Conservation (phyloP, 2,113 vertebrate genomes). For the Henicopernis longicauda region DNA sequence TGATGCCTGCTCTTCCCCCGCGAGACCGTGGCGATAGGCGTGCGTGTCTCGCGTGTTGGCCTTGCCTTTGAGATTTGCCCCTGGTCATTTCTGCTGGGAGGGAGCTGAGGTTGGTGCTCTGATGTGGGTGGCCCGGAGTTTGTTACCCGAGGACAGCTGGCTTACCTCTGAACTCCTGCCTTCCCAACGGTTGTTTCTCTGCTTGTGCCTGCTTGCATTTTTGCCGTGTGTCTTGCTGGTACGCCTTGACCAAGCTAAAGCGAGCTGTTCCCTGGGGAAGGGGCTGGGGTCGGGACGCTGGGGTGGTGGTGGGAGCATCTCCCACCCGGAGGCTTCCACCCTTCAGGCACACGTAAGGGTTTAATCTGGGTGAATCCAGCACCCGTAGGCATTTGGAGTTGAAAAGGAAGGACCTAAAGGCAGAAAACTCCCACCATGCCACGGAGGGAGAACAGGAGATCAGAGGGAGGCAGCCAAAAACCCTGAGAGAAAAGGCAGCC, state of each 20-base stretch:
- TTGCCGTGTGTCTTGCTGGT: background rate
- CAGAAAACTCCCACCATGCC: background rate
- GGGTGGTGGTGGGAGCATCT: background rate
- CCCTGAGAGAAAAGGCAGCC: background rate
- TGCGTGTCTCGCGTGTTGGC: background rate
- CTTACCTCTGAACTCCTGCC: slow-evolving; percentile 60
- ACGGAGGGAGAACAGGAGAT: background rate
- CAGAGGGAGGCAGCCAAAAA: background rate
- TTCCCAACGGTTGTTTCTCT: slow-evolving; percentile 24
- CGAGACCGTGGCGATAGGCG: background rate
- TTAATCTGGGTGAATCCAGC: background rate
- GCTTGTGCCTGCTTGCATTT: slow-evolving; percentile 54
- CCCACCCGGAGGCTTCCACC: background rate
- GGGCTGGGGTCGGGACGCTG: fast-evolving
- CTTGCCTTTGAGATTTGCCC: slow-evolving; percentile 52
- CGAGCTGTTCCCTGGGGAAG: background rate
- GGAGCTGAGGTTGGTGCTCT: slow-evolving; percentile 49
- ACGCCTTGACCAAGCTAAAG: slow-evolving; percentile 22
- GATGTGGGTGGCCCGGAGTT: slow-evolving; percentile 60
- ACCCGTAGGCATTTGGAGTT: background rate
- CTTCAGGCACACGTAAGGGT: background rate
- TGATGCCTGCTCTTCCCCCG: background rate
- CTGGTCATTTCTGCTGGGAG: slow-evolving; percentile 57
- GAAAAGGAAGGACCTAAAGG: background rate
- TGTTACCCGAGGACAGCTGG: slow-evolving; percentile 60